Base-by-base conservation (phyloP, 2,888 invertebrate genomes). In the Sinohyriopsis cumingii region DNA sequence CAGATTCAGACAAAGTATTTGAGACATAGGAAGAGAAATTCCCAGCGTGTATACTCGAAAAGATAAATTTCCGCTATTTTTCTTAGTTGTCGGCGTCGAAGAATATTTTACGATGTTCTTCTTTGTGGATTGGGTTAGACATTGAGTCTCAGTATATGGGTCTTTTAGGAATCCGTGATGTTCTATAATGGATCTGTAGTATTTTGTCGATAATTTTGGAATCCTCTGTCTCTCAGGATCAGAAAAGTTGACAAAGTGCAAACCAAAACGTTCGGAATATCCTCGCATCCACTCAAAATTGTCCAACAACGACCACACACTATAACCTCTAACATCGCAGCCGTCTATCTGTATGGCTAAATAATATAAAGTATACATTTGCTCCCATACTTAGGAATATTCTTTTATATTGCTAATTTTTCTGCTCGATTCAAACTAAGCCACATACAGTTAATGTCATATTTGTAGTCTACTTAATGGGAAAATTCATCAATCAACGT, bases 271-370 rank as follows among this genome's bases (percentile, higher is more conserved):
- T 54, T 84, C 94, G 93, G 93, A 93, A 85, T 92, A 95, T 54
- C 95, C 95, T 59, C 92, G 91, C 71, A 91, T 91, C 95, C 95
- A 95, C 87, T 95, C 95, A 88, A 94, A 95, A 85, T 95, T 94
- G 84, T 96, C 95, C 88, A 95, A 91, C 18, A 96, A 89, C 79
- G 94, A 94, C 95, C 95, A 95, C 69, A 93, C 92, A 0, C 94
- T 93, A 84, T 95, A 96, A 0, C 93, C 94, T 24, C 81, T 82
- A 9, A 90, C 86, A 59, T 88, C 83, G 57, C 82, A 83, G 0
- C 85, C 85, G 67, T 87, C 86, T 20, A 82, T 25, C 20, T 67
- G 70, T 19, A 78, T 64, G 1, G 80, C 79, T 82, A 65, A 19
- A 74, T 69, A 3, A 53, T 59, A 19, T 66, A 33, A 56, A 12